These are phyloP conservation scores for Petrocephalus schoutedeni DNA, from an alignment of 2,797 vertebrate species.

Conservation along the genomic window DNA sequence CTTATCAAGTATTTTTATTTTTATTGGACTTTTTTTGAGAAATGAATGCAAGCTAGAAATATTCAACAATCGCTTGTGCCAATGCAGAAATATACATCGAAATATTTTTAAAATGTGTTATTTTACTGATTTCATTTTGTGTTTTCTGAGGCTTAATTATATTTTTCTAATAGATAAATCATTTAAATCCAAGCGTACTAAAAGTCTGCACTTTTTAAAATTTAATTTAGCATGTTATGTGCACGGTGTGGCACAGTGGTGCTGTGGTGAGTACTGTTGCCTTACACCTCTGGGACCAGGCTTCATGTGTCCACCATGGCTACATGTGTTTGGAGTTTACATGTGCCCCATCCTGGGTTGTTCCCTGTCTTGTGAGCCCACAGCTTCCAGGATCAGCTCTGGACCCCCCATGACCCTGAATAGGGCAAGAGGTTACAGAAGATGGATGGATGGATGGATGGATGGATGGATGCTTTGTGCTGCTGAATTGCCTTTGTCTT, in stretches of 20 bases:
- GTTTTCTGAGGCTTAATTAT: not conserved
- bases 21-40: not conserved
- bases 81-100: not conserved
- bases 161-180: not conserved
- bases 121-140: not conserved
- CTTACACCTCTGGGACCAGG: not conserved
- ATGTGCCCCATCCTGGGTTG: not conserved
- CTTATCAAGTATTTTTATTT: not conserved
- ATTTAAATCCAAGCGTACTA: not conserved
- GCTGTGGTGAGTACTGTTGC: not conserved
- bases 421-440: not conserved
- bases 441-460: not conserved
- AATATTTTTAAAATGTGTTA: not conserved
- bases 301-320: not conserved
- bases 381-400: no score
- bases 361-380: not conserved
- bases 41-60: not conserved
- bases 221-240: not conserved
- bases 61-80: not conserved
- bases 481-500: not conserved
- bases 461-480: not conserved
- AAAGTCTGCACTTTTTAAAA: not conserved
- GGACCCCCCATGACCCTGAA: not conserved
- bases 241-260: not conserved
- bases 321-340: not conserved